A percentile compares a stretch with the other conserved stretches of the same genome.
These are phyloP conservation scores for Trichogramma dendrolimi DNA, from an alignment of 2,888 invertebrate species.

Conservation along the genomic window DNA sequence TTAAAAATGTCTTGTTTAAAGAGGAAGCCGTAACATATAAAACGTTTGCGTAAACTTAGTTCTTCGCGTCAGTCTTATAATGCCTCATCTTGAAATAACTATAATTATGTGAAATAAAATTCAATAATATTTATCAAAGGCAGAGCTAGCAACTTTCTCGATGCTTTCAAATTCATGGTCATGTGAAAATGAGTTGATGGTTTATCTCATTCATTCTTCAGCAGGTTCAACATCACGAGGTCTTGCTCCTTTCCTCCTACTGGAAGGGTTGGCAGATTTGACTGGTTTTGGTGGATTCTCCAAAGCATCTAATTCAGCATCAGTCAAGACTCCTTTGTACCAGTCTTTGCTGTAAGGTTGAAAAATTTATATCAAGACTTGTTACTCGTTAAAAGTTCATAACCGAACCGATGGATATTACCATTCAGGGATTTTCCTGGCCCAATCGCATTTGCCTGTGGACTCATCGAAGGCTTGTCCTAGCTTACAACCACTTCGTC, in stretches of 20 bases:
- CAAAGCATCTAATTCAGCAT: slow-evolving; percentile 71
- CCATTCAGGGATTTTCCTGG: slow-evolving; percentile 86
- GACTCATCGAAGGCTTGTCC: slow-evolving; percentile 86
- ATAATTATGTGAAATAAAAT: too few species aligned
- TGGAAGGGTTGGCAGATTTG: slow-evolving; percentile 56
- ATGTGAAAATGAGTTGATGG: too few species aligned
- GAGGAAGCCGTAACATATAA: too few species aligned
- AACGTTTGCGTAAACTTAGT: too few species aligned
- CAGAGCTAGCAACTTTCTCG: too few species aligned
- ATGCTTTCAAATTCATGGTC: too few species aligned
- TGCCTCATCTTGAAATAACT: too few species aligned
- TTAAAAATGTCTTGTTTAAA: too few species aligned
- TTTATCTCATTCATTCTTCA: too few species aligned
- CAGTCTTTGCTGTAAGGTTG: slow-evolving; percentile 71
- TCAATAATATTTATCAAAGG: too few species aligned
- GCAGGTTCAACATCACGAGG: slow-evolving; percentile 25
- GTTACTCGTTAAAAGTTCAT: neutral
- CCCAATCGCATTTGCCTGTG: slow-evolving; percentile 77
- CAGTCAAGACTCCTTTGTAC: slow-evolving; percentile 82
- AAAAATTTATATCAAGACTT: neutral
- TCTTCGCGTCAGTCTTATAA: too few species aligned
- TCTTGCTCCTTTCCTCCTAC: slow-evolving; percentile 52
- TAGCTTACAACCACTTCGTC: slow-evolving; percentile 81
- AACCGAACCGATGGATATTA: slow-evolving; percentile 47
- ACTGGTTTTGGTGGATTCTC: slow-evolving; percentile 73